These are phyloP conservation scores for Alexandromys fortis DNA, from an alignment of 2,113 vertebrate genomes.

Conservation along the genomic window DNA sequence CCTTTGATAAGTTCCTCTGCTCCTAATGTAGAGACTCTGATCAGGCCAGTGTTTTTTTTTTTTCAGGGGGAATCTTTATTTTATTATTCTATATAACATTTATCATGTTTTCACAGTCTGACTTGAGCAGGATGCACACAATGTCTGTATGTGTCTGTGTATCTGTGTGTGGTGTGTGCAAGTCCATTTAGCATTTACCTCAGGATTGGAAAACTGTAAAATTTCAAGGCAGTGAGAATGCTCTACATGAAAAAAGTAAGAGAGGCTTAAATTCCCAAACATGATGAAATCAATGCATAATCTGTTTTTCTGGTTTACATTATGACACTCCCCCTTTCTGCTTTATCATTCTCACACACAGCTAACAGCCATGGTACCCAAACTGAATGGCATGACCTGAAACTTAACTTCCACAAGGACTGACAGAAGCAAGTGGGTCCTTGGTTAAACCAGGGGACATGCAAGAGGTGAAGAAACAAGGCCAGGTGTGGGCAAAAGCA, in stretches of 20 bases:
- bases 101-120: not conserved
- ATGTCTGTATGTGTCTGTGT: not conserved
- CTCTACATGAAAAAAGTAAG: not conserved
- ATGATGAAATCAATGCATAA: not conserved
- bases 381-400: constrained; percentile 97
- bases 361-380: constrained; percentile 93
- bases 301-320: not conserved
- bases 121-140: not conserved
- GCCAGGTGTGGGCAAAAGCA: constrained; percentile 91
- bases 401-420: constrained; percentile 98
- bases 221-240: not conserved
- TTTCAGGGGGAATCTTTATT: not conserved
- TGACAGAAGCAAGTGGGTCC: constrained; percentile 97
- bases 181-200: not conserved
- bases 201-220: no score
- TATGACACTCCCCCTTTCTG: not conserved
- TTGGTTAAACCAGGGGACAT: constrained; percentile 98
- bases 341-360: not conserved
- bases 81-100: not conserved
- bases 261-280: not conserved
- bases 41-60: not conserved
- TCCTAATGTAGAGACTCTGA: not conserved
- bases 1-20: not conserved
- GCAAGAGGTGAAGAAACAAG: constrained; percentile 93
- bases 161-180: no score